phyloP scores from a whole-genome alignment of 2,797 vertebrate species.

The Ptychobarbus kaznakovi region DNA sequence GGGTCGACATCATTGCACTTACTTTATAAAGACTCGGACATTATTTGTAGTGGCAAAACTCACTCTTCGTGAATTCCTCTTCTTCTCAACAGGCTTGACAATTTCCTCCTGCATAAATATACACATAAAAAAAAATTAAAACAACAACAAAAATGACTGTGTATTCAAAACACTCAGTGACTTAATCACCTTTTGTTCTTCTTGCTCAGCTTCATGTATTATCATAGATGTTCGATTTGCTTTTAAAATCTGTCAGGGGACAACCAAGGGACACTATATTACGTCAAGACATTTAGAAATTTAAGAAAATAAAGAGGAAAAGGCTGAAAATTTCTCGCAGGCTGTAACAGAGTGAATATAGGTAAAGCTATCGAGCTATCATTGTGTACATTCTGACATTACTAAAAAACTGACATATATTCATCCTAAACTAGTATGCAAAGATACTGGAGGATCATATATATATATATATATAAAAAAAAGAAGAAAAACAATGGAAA shows the following conservation, averaged over 20 bases:
- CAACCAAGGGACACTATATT: not conserved
- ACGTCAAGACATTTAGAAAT: too few species aligned
- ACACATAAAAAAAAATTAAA: not conserved
- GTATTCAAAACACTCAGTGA: not conserved
- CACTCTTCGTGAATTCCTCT: slow-evolving; percentile 79
- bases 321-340: not conserved
- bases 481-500: not conserved
- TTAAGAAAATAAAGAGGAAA: not conserved
- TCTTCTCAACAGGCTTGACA: slow-evolving; percentile 71
- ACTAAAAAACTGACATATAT: not conserved
- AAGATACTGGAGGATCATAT: not conserved
- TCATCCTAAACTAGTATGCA: not conserved
- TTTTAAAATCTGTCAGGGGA: slow-evolving; percentile 79
- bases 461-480: not conserved
- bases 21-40: slow-evolving; percentile 78
- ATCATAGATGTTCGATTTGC: slow-evolving; percentile 71
- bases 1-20: slow-evolving; percentile 46
- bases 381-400: not conserved
- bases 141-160: not conserved
- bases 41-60: slow-evolving; percentile 81
- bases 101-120: slow-evolving; percentile 70
- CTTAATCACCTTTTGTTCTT: slow-evolving; percentile 70
- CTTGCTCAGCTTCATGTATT: slow-evolving; percentile 65
- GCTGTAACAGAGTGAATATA: not conserved
- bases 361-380: not conserved